phyloP scores from a whole-genome alignment of 2,888 invertebrate genomes.

The Meiosimyza platycephala region DNA sequence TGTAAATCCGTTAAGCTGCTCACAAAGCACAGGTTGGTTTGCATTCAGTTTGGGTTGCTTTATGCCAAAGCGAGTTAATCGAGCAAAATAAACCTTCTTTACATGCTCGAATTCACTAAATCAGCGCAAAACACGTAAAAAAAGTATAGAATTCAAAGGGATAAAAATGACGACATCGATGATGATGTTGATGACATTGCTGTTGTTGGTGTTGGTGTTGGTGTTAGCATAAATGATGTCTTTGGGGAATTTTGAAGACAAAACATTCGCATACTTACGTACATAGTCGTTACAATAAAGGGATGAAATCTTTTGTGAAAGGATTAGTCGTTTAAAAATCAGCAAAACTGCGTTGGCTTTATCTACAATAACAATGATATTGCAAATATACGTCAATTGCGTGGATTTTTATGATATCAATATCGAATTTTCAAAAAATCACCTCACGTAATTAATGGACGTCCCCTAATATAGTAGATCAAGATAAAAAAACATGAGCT shows the following conservation, averaged over 20 bases:
- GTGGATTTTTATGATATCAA: too few species aligned
- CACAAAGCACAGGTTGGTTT: constrained; percentile 22
- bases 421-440: too few species aligned
- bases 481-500: too few species aligned
- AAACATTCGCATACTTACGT: constrained; percentile 2
- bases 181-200: constrained; percentile 8
- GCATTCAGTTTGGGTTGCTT: neutral
- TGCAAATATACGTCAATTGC: too few species aligned
- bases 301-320: constrained; percentile 52
- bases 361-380: neutral
- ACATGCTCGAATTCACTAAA: constrained; percentile 60
- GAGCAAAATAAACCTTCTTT: constrained; percentile 65
- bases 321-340: constrained; percentile 48
- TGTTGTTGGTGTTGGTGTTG: neutral
- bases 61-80: constrained; percentile 59
- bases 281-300: neutral
- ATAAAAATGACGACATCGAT: constrained; percentile 24
- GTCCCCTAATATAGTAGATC: too few species aligned
- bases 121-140: constrained; percentile 54
- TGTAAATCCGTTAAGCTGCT: constrained; percentile 27
- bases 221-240: constrained; percentile 33
- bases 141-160: constrained; percentile 23
- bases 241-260: constrained; percentile 49
- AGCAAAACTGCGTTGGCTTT: neutral
- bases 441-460: too few species aligned